Evolutionary conservation across 1,140 invertebrate species (phyloP), one percentile per base, ranked within the genome.

Genomic region (Pseudomyrmex gracilis): DNA sequence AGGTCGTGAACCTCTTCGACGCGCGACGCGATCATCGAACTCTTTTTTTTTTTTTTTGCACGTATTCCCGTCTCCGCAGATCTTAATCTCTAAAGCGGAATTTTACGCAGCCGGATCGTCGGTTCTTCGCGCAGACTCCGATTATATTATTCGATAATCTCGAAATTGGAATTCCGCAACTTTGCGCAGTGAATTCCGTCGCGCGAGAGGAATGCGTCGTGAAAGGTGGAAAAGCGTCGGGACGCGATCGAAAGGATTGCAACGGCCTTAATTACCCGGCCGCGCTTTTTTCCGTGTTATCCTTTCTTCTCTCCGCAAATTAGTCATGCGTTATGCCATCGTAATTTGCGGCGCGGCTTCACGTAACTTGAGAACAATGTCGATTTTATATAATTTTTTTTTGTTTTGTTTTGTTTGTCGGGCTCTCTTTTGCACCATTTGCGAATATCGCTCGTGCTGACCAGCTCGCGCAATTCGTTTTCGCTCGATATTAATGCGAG

Each of bases 291-390:
- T 71, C 76, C 66, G 66, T 58, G 76, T 53, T 71, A 70, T 70
- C 43, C 76, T 80, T 80, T 80, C 76, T 80, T 80, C 76, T 80
- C 58, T 80, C 58, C 58, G 66, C 76, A 71, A 80, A 80, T 80
- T 80, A 80, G 76, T 71, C 76, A 80, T 60, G 66, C 76, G 57
- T 80, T 60, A 80, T 71, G 20, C 66, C 66, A 7, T 70, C 43
- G 66, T 71, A 80, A 80, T 80, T 58, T 22, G 55, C 53, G 45
- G 66, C 53, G 66, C n/a, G 45, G 22, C 55, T 80, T 58, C 55
- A 80, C 53, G 45, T 58, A 58, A 58, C 58, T 80, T 71, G 58
- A 80, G 76, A 80, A 58, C 76, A 70, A 80, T 80, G 55, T 71
- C 66, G 76, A 34, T 34, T 34, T 34, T 34, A 34, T 34, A 34